Base-by-base conservation (phyloP, 2,797 vertebrate species). In the Etheostoma perlongum region DNA sequence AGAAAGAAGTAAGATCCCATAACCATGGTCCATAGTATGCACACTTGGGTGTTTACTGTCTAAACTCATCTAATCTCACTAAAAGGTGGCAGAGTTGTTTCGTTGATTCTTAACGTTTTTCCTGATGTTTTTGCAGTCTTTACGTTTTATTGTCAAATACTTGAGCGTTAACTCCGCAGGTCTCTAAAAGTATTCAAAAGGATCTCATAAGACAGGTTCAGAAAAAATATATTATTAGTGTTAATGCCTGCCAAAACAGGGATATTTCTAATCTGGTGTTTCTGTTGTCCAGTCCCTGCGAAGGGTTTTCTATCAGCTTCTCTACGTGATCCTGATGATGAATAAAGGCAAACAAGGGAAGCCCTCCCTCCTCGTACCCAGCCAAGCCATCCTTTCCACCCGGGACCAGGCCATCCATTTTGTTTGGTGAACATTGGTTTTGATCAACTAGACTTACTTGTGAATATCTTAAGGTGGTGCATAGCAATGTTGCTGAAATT, bases 291-390 rank as follows among this genome's bases (percentile, higher is more conserved):
- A 99, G 97, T 93, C 93, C 14, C 88, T 99, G 42, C 65, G 88
- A 0, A 87, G 81, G 15, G 85, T 99, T 47, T 97, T 99, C 87
- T 94, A 95, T 57, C 88, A 46, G 0, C 88, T 99, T 42, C 95
- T 99, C 30, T 95, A 82, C 2, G 92, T 98, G 10, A 93, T 99
- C 65, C 86, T 99, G 60, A 98, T 99, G 98, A 89, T 96, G 92
- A 94, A 89, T 42, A 93, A 92, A 62, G 90, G 81, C 0, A 79
- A 67, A 10, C 62, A 87, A 0, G 85, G 94, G 55, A 94, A 85
- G 42, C 68, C 57, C 0, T 8, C 87, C 0, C 88, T 94, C 1
- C 91, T 96, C 0, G 7, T 83, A 0, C 83, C 94, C 53, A 95
- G 82, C 0, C 92, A 96, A n/a, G 71, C 93, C 0, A 81, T 92